These are phyloP conservation scores for Hippocampus barbouri DNA, from an alignment of 2,113 vertebrate species.

Conservation along the genomic window DNA sequence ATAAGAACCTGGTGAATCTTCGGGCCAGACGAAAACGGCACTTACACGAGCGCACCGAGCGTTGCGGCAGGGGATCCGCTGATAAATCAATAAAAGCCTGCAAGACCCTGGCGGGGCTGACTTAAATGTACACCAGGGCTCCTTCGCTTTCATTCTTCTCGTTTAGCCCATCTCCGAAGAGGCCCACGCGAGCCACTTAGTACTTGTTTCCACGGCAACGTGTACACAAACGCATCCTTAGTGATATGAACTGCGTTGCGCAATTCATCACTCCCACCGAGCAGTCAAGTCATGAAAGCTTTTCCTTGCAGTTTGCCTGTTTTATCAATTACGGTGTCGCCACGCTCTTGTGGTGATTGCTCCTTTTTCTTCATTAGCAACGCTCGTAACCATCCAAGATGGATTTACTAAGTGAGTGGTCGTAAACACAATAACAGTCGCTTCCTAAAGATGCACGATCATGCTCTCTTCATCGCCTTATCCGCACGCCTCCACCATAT, in stretches of 20 bases:
- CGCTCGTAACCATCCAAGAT: neutral
- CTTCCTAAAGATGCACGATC: slow-evolving; percentile 1
- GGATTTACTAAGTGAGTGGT: neutral
- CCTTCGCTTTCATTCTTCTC: neutral
- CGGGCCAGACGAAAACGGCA: slow-evolving; percentile 51
- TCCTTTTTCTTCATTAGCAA: slow-evolving; percentile 2
- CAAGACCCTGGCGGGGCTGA: neutral
- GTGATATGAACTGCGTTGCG: slow-evolving; percentile 32
- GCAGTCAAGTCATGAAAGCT: neutral
- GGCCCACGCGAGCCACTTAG: slow-evolving; percentile 14
- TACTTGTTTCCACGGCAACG: slow-evolving; percentile 51
- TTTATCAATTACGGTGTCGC: neutral
- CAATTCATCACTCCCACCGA: slow-evolving; percentile 4
- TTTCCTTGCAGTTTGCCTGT: neutral
- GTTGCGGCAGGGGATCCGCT: slow-evolving; percentile 33
- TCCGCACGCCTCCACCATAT: slow-evolving; percentile 4
- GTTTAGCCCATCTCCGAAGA: slow-evolving; percentile 14
- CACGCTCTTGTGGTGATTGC: neutral
- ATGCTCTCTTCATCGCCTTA: slow-evolving; percentile 4
- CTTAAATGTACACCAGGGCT: neutral
- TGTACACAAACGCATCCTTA: slow-evolving; percentile 41
- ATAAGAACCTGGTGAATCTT: slow-evolving; percentile 42
- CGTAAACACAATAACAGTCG: neutral
- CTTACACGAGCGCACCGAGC: slow-evolving; percentile 39
- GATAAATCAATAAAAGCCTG: slow-evolving; percentile 1